A percentile compares a stretch with the other conserved stretches of the same genome.
These are phyloP conservation scores for Hymenopus coronatus DNA, from an alignment of 2,888 invertebrate species.

Conservation along the genomic window DNA sequence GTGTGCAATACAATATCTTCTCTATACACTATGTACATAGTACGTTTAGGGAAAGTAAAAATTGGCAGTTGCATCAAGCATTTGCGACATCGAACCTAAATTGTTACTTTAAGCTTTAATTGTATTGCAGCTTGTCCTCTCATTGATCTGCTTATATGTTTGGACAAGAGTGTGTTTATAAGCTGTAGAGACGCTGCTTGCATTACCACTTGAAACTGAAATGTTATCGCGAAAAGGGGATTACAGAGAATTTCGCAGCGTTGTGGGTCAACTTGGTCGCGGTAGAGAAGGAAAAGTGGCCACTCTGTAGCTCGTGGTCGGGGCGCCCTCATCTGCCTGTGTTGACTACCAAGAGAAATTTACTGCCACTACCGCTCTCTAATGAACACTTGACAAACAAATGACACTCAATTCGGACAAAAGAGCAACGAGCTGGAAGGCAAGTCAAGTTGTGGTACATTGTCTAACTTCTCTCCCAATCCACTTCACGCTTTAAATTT, in stretches of 20 bases:
- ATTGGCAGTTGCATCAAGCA: no score
- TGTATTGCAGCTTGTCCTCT: background rate
- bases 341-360: background rate
- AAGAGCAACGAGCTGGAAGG: background rate
- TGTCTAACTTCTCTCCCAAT: background rate
- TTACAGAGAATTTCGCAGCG: background rate
- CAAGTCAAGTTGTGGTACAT: background rate
- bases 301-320: background rate
- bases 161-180: background rate
- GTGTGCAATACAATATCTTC: no score
- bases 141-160: background rate
- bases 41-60: no score
- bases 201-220: background rate
- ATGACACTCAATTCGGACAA: slow-evolving; percentile 2
- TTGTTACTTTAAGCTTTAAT: no score
- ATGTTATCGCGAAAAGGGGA: background rate
- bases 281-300: background rate
- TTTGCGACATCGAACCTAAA: no score
- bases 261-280: background rate
- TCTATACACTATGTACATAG: no score
- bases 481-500: background rate
- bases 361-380: background rate
- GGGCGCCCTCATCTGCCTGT: background rate
- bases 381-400: slow-evolving; percentile 18
- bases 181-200: background rate